These are phyloP conservation scores for Acholoe squamosa DNA, from an alignment of 2,888 invertebrate species.

Conservation along the genomic window DNA sequence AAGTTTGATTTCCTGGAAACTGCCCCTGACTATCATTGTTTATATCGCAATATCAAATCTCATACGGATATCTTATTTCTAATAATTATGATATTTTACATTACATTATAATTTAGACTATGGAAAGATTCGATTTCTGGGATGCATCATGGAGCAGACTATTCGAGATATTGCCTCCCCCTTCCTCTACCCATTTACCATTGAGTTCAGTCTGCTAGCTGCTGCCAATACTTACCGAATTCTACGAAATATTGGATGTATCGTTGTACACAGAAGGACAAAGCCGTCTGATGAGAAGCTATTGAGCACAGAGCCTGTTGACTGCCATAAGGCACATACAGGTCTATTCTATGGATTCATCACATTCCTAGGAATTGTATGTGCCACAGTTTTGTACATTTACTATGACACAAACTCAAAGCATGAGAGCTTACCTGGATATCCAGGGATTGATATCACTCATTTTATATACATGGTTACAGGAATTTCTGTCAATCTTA, in stretches of 20 bases:
- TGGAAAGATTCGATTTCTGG: constrained; percentile 1
- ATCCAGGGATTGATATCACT: constrained; percentile 70
- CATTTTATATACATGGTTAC: constrained; percentile 55
- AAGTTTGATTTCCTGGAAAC: too few species aligned
- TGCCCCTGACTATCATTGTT: too few species aligned
- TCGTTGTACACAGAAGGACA: not conserved
- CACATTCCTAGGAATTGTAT: constrained; percentile 76
- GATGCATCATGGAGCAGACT: constrained; percentile 1
- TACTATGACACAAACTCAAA: constrained; percentile 66
- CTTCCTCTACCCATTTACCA: constrained; percentile 66
- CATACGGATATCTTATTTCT: too few species aligned
- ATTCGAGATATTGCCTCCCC: constrained; percentile 60
- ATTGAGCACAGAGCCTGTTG: constrained; percentile 65
- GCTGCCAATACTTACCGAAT: constrained; percentile 63
- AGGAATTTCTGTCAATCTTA: not conserved
- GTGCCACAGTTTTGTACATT: constrained; percentile 79
- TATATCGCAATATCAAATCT: too few species aligned
- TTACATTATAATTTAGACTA: not conserved
- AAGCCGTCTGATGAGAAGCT: not conserved
- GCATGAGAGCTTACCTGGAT: not conserved
- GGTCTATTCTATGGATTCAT: constrained; percentile 40
- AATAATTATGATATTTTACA: too few species aligned
- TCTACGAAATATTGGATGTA: constrained; percentile 47
- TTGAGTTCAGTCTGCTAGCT: constrained; percentile 65
- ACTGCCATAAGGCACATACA: constrained; percentile 40